A percentile compares a stretch with the other conserved stretches of the same genome.
Evolutionary conservation across 1,140 invertebrate species (phyloP).

Genomic region (Drosophila nasuta): DNA sequence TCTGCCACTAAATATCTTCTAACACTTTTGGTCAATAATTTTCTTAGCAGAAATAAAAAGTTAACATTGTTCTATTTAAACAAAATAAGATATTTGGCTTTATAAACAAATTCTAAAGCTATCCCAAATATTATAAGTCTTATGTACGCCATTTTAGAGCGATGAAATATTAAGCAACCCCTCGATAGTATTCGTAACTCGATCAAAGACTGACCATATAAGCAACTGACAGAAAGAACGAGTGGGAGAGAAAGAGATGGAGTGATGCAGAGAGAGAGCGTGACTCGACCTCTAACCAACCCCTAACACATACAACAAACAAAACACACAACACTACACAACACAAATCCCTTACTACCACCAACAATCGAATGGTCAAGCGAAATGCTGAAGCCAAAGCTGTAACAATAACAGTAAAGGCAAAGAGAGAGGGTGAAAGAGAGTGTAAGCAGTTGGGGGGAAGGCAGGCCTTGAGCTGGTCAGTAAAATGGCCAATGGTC

Average conservation of each 20-base stretch:
- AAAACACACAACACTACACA: background rate
- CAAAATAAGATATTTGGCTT: background rate
- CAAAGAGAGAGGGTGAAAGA: constrained; percentile 3
- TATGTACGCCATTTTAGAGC: constrained; percentile 61
- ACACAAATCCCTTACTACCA: constrained; percentile 28
- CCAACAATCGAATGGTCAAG: constrained; percentile 57
- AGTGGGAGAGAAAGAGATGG: background rate
- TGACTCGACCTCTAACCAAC: constrained; percentile 44
- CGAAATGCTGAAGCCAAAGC: constrained; percentile 35
- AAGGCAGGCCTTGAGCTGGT: constrained; percentile 64
- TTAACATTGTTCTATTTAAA: background rate
- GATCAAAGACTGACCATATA: constrained; percentile 60
- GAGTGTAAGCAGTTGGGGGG: background rate
- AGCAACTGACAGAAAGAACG: constrained; percentile 11
- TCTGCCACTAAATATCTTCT: too few species aligned
- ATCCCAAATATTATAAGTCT: constrained; percentile 1
- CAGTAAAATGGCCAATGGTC: constrained; percentile 67
- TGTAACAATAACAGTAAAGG: constrained; percentile 46
- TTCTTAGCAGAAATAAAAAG: background rate
- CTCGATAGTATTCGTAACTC: constrained; percentile 34
- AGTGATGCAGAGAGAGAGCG: background rate
- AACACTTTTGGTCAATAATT: too few species aligned
- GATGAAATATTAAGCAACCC: constrained; percentile 50
- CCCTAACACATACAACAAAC: background rate
- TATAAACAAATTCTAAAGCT: background rate